Base-by-base conservation (phyloP, 1,140 invertebrate genomes). In the Lycorma delicatula region DNA sequence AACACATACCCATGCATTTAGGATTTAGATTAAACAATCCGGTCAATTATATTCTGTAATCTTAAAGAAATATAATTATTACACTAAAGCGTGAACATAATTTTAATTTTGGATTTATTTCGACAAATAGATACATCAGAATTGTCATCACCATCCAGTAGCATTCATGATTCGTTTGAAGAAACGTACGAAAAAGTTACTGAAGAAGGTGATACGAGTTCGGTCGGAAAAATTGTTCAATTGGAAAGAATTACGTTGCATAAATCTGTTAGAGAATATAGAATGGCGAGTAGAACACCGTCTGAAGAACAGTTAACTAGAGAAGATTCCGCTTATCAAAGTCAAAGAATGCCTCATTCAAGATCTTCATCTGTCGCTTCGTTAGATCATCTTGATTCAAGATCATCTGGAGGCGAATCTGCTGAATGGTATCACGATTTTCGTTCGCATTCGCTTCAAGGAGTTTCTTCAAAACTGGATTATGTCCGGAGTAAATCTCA, bases 401-500 rank as follows among this genome's bases (percentile, higher is more conserved):
- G 36, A 38, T 38, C 73, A 3, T 75, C 71, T 46, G 79, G 81
- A 82, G 38, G 79, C 80, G 63, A 78, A 72, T 60, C 60, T 78
- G 65, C 58, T 65, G 58, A 82, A 57, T 81, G 79, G 79, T 82
- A 81, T 61, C 70, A 73, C 41, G 80, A 81, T 54, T 81, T 80
- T 60, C 70, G 73, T 29, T 75, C 71, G 61, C 77, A 78, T 58
- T 78, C 62, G 3, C 64, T 78, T 58, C 76, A 80, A 74, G 57
- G 48, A 64, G 74, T 78, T 60, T 74, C 77, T 18, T 71, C 76
- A 13, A 77, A 77, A 64, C 79, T 80, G 70, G 81, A 85, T 50
- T 84, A 80, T 63, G 72, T 80, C 31, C 76, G 83, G 64, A 88
- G 82, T 71, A 84, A 81, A 69, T 85, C 83, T 63, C 84, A 91